Evolutionary conservation across 1,140 invertebrate genomes (phyloP), one percentile per base, ranked within the genome.

Genomic region (Drosophila yakuba): DNA sequence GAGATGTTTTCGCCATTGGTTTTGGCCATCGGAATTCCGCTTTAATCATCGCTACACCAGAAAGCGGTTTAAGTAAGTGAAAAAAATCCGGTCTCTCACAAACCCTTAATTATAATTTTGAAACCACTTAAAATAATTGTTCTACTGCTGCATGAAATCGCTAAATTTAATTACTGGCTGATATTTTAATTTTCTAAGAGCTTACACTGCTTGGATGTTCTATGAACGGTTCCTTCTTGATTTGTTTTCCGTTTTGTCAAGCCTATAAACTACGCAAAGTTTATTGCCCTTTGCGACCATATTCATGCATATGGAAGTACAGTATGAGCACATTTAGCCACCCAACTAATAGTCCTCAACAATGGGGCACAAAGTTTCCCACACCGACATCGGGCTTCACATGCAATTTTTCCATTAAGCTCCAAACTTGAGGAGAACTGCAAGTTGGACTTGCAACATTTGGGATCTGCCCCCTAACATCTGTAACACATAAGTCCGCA

Each of bases 321-420:
- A 47, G 43, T 38, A 41, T 28, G 36, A 50, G 15, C 35, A 32
- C 32, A 28, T 28, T 7, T 28, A 38, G 52, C 48, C 56, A 41
- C 32, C 32, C 32, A 41, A 57, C 64, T 57, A 54, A 35, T 20
- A 71, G 66, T 58, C 28, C 32, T 6, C 60, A 44, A 68, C 64
- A 68, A 68, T 66, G 38, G 64, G 61, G 64, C 48, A 66, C 39
- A 23, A 38, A 69, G 59, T 82, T 86, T 88, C 74, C 74, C 82
- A 77, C 38, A 45, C 54, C 25, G 17, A 41, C 62, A 35, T 11
- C 5, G 63, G 61, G 59, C 57, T 88, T 86, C 82, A 71, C 84
- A 89, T 83, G 84, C 83, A 88, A 88, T 89, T 89, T 74, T 56
- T 79, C 76, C 84, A 88, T 88, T 88, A 88, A 69, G 55, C 48